Base-by-base conservation (phyloP, 2,797 vertebrate species). In the Silurus lanzhouensis region DNA sequence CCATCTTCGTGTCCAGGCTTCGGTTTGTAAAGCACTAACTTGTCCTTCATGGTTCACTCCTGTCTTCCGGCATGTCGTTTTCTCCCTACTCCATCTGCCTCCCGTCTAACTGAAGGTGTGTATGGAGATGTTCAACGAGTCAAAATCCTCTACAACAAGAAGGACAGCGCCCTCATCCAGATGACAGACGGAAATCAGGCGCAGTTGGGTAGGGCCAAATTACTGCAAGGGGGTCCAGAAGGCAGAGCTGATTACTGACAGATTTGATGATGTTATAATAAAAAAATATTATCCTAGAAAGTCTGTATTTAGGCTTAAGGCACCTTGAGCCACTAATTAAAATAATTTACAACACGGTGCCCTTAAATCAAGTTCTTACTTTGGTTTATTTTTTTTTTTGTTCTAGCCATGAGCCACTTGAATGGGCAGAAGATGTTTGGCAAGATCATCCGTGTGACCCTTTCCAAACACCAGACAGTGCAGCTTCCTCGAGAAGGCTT, bases 81-180 rank as follows among this genome's bases (percentile, higher is more conserved):
- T 84, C 87, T 84, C 92, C 94, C 82, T 78, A 81, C 81, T 83
- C 85, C 87, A 84, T 87, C 95, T 96, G 92, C 93, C 93, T 96
- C 90, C 93, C 92, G 90, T 92, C 95, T 90, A 90, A 94, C 75
- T 38, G 92, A 96, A 99, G 98, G 98, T 92, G 98, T 99, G 93
- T 99, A 99, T 90, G 98, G 97, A 91, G 98, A 99, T 91, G 98
- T 98, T 93, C 98, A 99, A 92, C 97, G 98, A 80, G 98, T 99
- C 96, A 99, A 99, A 96, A 99, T 99, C 94, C 96, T 99, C 88
- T 99, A 98, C 96, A 99, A 99, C 94, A 99, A 99, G 93, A 99
- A 99, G 94, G 98, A 99, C 96, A 98, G 97, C 84, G 98, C 98
- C 91, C 96, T 99, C 86, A 98, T 99, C 94, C 98, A 99, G 93